Evolutionary conservation across 2,797 vertebrate genomes (phyloP), one percentile per base, ranked within the genome.

Genomic region (Tolypeutes matacus): DNA sequence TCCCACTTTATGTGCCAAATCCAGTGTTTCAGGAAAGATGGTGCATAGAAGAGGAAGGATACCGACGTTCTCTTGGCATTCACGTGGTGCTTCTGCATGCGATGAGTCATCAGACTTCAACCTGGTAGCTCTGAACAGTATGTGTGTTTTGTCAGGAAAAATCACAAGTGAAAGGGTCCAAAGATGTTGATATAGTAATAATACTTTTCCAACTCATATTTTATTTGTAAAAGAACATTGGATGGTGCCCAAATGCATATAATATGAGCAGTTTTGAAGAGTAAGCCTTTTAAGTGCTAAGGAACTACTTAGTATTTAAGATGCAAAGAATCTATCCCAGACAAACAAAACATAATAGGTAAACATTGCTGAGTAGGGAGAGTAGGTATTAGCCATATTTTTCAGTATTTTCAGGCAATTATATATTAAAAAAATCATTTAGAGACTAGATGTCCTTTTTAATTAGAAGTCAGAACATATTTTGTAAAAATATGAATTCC

Each of bases 21-120:
- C 39, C 75, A 58, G 31, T 4, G 53, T 91, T 85, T 60, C n/a
- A 27, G 56, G 51, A 29, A 64, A 60, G 34, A 42, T 34, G 23
- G 53, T 15, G 14, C 69, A 81, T 84, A 93, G 87, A 29, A 36
- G 53, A 80, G 65, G 73, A 80, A 80, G 82, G 91, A 20, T 3
- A 1, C 9, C 2, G 49, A 81, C 69, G 89, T 23, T 89, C 82
- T 84, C 27, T 69, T 27, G 3, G 8, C 36, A 2, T n/a, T 95
- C 27, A 1, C 76, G 2, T 69, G 86, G 49, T 96, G 94, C 89
- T 96, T 82, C 97, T 98, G 97, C 96, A 89, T 96, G 92, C 69
- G 97, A 97, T 98, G 98, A 98, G 95, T 98, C 97, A 97, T 97
- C 93, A 27, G 49, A 85, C 78, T 93, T 96, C 58, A 69, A 58